Conservation (phyloP, 2,113 vertebrate species). For the Alligator sinensis region DNA sequence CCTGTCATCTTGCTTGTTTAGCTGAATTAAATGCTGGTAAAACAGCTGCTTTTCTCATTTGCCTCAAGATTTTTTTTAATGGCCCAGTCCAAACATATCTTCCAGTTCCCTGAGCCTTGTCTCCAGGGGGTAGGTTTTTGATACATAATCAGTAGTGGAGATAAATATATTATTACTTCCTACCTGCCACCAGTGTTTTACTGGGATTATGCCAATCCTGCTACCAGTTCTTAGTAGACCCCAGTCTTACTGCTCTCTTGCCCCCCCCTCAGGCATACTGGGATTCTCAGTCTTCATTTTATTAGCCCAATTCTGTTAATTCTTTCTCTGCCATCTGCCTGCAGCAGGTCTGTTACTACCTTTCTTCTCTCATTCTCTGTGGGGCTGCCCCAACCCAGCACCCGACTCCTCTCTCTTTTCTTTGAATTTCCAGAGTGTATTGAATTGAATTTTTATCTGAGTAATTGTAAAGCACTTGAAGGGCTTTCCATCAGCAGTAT, state of each 20-base stretch:
- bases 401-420: neutral
- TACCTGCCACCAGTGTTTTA: neutral
- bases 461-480: slow-evolving; percentile 32
- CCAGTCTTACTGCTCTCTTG: neutral
- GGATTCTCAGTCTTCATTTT: neutral
- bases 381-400: neutral
- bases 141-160: neutral
- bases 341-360: neutral
- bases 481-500: slow-evolving; percentile 27
- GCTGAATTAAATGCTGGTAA: neutral
- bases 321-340: neutral
- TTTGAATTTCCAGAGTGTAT: neutral
- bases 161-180: neutral
- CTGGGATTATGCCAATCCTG: neutral
- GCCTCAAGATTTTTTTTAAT: neutral
- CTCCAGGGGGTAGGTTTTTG: neutral
- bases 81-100: neutral
- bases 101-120: neutral
- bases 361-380: neutral
- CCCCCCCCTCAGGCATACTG: neutral
- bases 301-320: neutral
- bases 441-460: slow-evolving; percentile 29
- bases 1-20: neutral
- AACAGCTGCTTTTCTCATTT: neutral
- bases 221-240: neutral